Evolutionary conservation across 2,113 vertebrate genomes (phyloP).

Genomic region (Tragulus kanchil): DNA sequence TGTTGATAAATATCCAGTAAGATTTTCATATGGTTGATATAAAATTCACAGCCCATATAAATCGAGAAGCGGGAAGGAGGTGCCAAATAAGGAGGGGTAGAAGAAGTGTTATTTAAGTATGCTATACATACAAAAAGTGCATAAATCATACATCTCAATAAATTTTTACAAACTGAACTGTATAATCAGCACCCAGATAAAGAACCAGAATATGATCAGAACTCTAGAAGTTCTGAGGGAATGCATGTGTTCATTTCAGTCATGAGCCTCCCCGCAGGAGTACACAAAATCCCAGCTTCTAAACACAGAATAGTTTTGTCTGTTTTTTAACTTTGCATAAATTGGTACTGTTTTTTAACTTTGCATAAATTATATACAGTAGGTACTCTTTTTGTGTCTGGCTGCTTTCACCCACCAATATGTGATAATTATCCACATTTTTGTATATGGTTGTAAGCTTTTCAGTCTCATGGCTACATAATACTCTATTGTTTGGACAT

Average conservation of each 20-base stretch:
- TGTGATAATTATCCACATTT: slow-evolving; percentile 31
- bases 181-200: not conserved
- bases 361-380: not conserved
- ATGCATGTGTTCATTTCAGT: not conserved
- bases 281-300: not conserved
- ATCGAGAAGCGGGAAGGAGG: not conserved
- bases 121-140: not conserved
- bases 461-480: slow-evolving; percentile 16
- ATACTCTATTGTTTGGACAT: not conserved
- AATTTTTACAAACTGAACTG: not conserved
- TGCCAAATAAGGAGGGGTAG: not conserved
- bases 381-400: not conserved
- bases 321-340: slow-evolving; percentile 8
- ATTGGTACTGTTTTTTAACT: not conserved
- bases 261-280: not conserved
- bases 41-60: slow-evolving; percentile 9
- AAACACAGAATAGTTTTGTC: not conserved
- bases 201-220: not conserved
- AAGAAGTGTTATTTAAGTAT: not conserved
- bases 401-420: not conserved
- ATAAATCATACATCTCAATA: not conserved
- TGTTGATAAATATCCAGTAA: slow-evolving; percentile 33
- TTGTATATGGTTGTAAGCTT: not conserved
- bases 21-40: not conserved
- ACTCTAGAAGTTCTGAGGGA: not conserved